Evolutionary conservation across 37 sponge, comb jelly and placozoan genomes (phyloP).

Genomic region (Petrosia ficiformis): DNA sequence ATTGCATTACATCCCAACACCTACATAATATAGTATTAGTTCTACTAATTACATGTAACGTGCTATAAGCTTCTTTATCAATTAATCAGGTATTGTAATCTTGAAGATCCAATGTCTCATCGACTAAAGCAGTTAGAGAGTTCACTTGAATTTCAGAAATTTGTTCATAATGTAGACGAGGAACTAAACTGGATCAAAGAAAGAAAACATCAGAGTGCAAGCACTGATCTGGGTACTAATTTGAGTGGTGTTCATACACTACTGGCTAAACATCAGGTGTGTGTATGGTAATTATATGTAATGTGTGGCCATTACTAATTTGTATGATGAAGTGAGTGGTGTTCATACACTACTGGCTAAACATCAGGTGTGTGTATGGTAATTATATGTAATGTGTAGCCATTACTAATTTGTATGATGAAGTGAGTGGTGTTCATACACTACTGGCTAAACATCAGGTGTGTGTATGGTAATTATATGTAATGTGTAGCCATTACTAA

Average conservation of each 20-base stretch:
- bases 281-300: neutral
- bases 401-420: too few relatives aligned
- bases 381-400: too few relatives aligned
- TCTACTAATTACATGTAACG: too few relatives aligned
- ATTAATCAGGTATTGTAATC: constrained; percentile 69
- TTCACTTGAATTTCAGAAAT: constrained; percentile 71
- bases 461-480: too few relatives aligned
- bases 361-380: neutral
- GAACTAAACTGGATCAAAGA: constrained; percentile 84
- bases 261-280: constrained; percentile 79
- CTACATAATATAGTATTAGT: too few relatives aligned
- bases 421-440: too few relatives aligned
- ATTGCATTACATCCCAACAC: too few relatives aligned
- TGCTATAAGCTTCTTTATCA: neutral
- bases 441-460: too few relatives aligned
- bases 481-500: too few relatives aligned
- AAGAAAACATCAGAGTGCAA: constrained; percentile 63
- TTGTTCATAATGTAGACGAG: constrained; percentile 80
- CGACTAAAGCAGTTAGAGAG: constrained; percentile 77
- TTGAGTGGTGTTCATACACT: constrained; percentile 80
- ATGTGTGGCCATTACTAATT: too few relatives aligned
- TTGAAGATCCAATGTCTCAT: constrained; percentile 78
- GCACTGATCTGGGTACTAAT: constrained; percentile 56
- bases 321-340: too few relatives aligned
- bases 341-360: neutral